Evolutionary conservation across 2,888 invertebrate genomes (phyloP), one percentile per base, ranked within the genome.

Genomic region (Ditula angustiorana): DNA sequence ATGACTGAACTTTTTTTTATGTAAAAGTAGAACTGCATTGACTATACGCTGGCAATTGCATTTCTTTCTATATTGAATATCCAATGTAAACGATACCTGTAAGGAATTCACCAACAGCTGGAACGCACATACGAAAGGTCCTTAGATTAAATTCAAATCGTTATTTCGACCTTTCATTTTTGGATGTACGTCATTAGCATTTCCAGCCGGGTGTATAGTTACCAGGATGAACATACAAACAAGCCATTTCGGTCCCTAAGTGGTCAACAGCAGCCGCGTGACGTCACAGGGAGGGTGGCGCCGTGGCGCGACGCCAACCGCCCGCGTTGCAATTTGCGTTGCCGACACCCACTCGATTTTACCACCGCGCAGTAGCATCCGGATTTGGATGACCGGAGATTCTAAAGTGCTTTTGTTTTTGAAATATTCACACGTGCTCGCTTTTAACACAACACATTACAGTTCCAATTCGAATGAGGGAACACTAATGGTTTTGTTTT

Each of bases 251-350:
- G 21, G 23, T 21, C 46, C 37, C 61, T 55, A 55, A 61, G 55
- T 61, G 61, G 47, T 21, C 61, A 37, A 49, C 37, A 41, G 55
- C 46, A 13, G 26, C 21, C 41, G n/a, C n/a, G 10, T 61, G 66
- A 66, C 66, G 66, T 61, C 56, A 56, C 55, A 35, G 61, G 50
- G 16, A 10, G 50, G 35, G 24, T 50, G 50, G 49, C 65, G 58
- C 44, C 46, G 35, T 70, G 70, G 68, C 70, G 59, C 47, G 23
- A 4, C 57, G 66, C 67, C 68, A 68, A 61, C 23, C 46, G 21
- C 62, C 63, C 61, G 50, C 64, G 59, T 55, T 52, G 50, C 46
- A 37, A 37, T 35, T 26, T 61, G 19, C 19, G 56, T 16, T n/a
- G 16, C 23, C 55, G 19, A 41, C 8, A 23, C 30, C 46, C 50